Percentiles rank a stretch among this genome's conserved stretches.
Evolutionary conservation across 2,888 invertebrate species (phyloP).

Genomic region (Clitarchus hookeri): DNA sequence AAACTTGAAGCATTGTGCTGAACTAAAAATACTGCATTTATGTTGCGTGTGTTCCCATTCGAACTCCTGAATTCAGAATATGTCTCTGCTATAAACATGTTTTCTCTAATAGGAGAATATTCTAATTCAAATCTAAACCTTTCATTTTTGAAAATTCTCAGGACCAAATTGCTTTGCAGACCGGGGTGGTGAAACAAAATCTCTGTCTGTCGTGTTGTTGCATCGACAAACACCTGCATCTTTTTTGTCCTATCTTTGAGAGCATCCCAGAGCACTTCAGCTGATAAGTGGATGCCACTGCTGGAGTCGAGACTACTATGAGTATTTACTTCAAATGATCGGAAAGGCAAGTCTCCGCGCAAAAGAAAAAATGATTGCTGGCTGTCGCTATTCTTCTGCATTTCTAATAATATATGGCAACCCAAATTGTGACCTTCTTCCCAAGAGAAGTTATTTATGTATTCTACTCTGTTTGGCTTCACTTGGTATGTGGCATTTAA

Average conservation of each 20-base stretch:
- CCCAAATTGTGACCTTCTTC: slow-evolving; percentile 45
- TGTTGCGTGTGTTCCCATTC: neutral
- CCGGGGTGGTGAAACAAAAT: slow-evolving; percentile 44
- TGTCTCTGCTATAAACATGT: slow-evolving; percentile 39
- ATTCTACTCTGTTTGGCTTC: slow-evolving; percentile 40
- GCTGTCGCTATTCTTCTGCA: neutral
- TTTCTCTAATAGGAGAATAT: slow-evolving; percentile 41
- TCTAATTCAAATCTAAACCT: slow-evolving; percentile 38
- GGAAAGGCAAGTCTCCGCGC: slow-evolving; percentile 45
- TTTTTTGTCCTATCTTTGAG: slow-evolving; percentile 43
- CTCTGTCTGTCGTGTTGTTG: slow-evolving; percentile 40
- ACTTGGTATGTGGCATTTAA: slow-evolving; percentile 39
- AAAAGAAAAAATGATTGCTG: slow-evolving; percentile 32
- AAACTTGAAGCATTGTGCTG: slow-evolving; percentile 41
- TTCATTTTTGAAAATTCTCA: slow-evolving; percentile 42
- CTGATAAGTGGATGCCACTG: slow-evolving; percentile 33
- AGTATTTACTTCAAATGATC: slow-evolving; percentile 43
- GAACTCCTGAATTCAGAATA: neutral
- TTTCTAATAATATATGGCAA: slow-evolving; percentile 40
- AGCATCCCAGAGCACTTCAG: slow-evolving; percentile 49
- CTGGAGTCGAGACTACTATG: neutral
- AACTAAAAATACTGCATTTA: slow-evolving; percentile 27
- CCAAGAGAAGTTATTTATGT: slow-evolving; percentile 44
- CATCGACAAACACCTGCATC: slow-evolving; percentile 43
- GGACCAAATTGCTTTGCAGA: slow-evolving; percentile 42